Conservation (phyloP, 2,113 vertebrate species). For the Phylloscopus trochilus region DNA sequence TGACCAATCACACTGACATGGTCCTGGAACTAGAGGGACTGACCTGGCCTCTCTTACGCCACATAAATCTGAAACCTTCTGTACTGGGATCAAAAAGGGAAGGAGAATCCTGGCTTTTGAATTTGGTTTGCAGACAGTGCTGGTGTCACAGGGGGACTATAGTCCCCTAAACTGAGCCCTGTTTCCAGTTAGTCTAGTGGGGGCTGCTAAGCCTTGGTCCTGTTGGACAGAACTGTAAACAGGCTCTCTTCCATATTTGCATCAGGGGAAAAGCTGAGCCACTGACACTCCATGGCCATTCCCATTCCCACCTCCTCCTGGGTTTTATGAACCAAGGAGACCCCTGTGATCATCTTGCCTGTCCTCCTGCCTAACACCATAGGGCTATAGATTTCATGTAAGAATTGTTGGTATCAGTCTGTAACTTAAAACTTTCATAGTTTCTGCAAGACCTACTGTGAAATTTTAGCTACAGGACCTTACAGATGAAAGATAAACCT, state of each 20-base stretch:
- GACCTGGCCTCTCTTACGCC: background rate
- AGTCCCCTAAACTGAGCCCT: background rate
- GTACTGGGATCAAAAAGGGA: background rate
- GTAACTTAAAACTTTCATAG: background rate
- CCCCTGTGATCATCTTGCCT: background rate
- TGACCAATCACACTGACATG: background rate
- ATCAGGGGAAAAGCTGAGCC: background rate
- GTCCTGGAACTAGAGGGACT: background rate
- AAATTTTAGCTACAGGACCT: background rate
- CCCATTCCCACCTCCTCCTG: background rate
- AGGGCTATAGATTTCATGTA: accelerated
- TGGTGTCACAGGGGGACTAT: background rate
- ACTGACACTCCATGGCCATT: background rate
- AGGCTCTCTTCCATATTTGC: background rate
- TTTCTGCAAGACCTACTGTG: background rate
- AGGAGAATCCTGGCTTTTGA: background rate
- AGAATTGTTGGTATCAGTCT: background rate
- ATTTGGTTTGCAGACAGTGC: background rate
- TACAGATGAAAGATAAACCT: background rate
- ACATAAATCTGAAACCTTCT: background rate
- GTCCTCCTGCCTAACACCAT: background rate
- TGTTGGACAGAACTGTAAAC: background rate
- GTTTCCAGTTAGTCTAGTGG: background rate
- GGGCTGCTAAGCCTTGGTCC: background rate
- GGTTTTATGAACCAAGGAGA: background rate